These are phyloP conservation scores for Crotalus viridis DNA, from an alignment of 2,113 vertebrate genomes.

Conservation along the genomic window DNA sequence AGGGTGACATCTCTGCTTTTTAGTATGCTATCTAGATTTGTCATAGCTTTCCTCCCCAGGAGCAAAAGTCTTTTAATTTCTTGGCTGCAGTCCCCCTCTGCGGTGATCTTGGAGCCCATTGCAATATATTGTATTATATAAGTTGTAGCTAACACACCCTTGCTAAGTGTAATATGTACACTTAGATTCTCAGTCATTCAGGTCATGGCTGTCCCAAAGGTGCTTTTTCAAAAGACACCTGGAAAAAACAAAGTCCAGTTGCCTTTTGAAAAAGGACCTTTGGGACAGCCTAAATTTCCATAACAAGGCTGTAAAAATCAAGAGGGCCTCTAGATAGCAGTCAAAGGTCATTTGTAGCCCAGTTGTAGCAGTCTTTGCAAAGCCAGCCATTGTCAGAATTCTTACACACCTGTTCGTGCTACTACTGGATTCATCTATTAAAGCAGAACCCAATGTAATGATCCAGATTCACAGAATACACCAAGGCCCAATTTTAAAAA, in stretches of 20 bases:
- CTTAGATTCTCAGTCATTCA: too few species aligned
- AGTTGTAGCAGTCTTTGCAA: not conserved
- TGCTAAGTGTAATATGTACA: not conserved
- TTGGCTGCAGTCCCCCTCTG: too few species aligned
- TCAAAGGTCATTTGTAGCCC: not conserved
- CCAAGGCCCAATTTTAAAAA: not conserved
- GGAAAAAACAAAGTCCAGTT: too few species aligned
- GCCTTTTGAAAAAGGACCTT: too few species aligned
- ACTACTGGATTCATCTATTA: not conserved
- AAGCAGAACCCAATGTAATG: not conserved
- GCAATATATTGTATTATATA: not conserved
- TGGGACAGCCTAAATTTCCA: not conserved
- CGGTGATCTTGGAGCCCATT: not conserved
- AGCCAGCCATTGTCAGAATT: not conserved
- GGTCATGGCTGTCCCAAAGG: too few species aligned
- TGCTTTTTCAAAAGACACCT: too few species aligned
- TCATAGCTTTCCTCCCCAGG: too few species aligned
- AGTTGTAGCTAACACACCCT: not conserved
- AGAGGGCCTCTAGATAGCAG: not conserved
- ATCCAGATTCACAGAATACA: not conserved
- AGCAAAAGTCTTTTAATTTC: too few species aligned
- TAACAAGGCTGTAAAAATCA: not conserved
- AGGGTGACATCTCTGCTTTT: too few species aligned
- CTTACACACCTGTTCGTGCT: not conserved
- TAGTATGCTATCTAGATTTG: too few species aligned